A percentile compares a stretch with the other conserved stretches of the same genome.
Conservation (phyloP, 1,140 invertebrate genomes). For the Aphelenchoides besseyi region DNA sequence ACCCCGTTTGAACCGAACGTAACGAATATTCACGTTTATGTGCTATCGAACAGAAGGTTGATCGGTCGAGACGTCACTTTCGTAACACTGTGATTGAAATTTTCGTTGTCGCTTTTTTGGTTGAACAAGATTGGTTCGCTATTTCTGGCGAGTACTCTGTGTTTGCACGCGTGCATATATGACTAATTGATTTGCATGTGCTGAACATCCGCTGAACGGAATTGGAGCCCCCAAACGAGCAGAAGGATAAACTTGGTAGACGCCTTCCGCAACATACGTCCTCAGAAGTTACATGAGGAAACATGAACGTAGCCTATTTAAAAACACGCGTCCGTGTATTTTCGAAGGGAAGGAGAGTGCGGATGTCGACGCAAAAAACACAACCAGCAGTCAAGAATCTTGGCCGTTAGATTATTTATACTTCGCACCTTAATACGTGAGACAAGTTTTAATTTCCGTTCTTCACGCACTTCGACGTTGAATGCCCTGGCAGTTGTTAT, state of each 20-base stretch:
- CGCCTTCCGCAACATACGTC: not conserved
- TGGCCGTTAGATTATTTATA: not conserved
- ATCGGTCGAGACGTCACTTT: too few species aligned
- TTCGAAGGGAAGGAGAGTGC: not conserved
- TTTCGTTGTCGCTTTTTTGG: too few species aligned
- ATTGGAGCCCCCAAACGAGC: too few species aligned
- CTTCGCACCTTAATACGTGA: not conserved
- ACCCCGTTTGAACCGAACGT: not conserved
- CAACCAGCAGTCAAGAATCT: not conserved
- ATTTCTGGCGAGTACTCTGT: not conserved
- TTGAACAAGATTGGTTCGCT: too few species aligned
- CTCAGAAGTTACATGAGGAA: not conserved
- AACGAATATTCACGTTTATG: too few species aligned
- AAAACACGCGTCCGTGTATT: not conserved
- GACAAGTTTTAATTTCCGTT: too few species aligned
- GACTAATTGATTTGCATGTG: constrained; percentile 6
- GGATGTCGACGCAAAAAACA: constrained; percentile 1
- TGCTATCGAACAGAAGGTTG: too few species aligned
- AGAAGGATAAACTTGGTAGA: not conserved
- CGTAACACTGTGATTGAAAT: too few species aligned
- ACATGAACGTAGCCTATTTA: not conserved
- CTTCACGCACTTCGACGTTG: too few species aligned
- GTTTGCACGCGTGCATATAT: not conserved
- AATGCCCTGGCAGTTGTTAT: too few species aligned
- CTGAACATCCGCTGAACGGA: not conserved